A percentile compares a stretch with the other conserved stretches of the same genome.
Evolutionary conservation across 2,113 vertebrate genomes (phyloP).

Genomic region (Blennius ocellaris): DNA sequence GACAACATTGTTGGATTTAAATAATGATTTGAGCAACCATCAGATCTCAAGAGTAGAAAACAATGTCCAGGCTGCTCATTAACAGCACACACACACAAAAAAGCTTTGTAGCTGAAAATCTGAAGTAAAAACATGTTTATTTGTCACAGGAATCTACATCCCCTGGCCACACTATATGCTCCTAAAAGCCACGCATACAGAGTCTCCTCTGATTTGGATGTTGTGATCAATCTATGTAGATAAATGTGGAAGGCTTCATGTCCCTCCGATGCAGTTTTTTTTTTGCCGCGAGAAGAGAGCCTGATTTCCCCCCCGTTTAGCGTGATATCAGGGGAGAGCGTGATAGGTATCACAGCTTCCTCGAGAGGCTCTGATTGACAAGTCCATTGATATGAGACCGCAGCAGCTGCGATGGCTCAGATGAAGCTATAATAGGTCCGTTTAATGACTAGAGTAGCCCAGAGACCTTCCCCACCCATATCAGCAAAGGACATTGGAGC

Average conservation of each 20-base stretch:
- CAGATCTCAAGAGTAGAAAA: too few species aligned
- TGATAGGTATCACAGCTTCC: constrained; percentile 39
- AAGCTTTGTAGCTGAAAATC: too few species aligned
- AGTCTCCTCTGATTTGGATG: constrained; percentile 27
- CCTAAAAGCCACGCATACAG: constrained; percentile 2
- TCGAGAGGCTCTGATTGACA: constrained; percentile 62
- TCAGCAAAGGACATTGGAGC: constrained; percentile 28
- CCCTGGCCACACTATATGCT: constrained; percentile 9
- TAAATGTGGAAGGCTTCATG: constrained; percentile 1
- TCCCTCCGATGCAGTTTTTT: constrained; percentile 16
- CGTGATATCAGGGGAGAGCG: constrained; percentile 6
- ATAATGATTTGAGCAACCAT: too few species aligned
- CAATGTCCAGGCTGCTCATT: too few species aligned
- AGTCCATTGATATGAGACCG: constrained; percentile 49
- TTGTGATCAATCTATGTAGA: constrained; percentile 37
- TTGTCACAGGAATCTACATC: constrained; percentile 17
- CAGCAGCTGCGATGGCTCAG: constrained; percentile 17
- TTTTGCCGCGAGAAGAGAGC: background rate
- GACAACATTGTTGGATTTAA: too few species aligned
- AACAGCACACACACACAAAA: too few species aligned
- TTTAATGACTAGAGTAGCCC: constrained; percentile 65
- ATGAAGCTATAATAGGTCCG: constrained; percentile 57
- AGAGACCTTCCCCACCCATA: constrained; percentile 40
- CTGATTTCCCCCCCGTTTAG: constrained; percentile 10
- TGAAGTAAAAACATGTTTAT: constrained; percentile 16